Evolutionary conservation across 2,113 vertebrate genomes (phyloP).

Genomic region (Gallinago paraguaiae): DNA sequence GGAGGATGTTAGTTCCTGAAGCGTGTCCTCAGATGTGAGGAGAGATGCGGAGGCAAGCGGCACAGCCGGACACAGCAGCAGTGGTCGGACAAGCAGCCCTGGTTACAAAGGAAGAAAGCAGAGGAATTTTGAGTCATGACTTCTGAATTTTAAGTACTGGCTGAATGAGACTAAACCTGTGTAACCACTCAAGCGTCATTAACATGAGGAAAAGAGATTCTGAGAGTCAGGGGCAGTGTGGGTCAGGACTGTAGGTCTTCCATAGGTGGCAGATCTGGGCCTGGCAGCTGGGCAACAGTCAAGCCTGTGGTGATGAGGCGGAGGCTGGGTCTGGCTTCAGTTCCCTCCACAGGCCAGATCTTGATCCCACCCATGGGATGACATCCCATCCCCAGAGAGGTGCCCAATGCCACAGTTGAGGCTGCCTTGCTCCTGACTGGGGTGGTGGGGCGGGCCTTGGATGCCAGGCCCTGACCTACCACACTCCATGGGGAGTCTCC

Average conservation of each 20-base stretch:
- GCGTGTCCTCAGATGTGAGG: not conserved
- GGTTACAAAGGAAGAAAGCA: not conserved
- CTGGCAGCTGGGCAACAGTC: not conserved
- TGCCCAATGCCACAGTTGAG: not conserved
- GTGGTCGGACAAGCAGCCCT: not conserved
- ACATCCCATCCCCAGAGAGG: not conserved
- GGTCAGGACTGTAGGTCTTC: not conserved
- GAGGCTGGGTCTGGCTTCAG: not conserved
- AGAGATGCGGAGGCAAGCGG: not conserved
- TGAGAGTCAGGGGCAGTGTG: not conserved
- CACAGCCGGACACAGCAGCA: not conserved
- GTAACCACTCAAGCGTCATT: not conserved
- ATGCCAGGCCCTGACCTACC: not conserved
- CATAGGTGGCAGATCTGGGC: rapidly evolving
- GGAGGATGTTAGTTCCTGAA: not conserved
- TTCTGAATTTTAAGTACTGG: not conserved
- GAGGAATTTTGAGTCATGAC: rapidly evolving
- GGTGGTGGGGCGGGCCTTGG: not conserved
- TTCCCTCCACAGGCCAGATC: not conserved
- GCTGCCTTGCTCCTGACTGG: not conserved
- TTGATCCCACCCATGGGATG: not conserved
- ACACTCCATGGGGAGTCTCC: too few species aligned
- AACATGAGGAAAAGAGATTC: not conserved
- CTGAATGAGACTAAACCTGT: not conserved
- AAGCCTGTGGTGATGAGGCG: not conserved